Conservation (phyloP, 2,113 vertebrate species). For the Xiphophorus hellerii region DNA sequence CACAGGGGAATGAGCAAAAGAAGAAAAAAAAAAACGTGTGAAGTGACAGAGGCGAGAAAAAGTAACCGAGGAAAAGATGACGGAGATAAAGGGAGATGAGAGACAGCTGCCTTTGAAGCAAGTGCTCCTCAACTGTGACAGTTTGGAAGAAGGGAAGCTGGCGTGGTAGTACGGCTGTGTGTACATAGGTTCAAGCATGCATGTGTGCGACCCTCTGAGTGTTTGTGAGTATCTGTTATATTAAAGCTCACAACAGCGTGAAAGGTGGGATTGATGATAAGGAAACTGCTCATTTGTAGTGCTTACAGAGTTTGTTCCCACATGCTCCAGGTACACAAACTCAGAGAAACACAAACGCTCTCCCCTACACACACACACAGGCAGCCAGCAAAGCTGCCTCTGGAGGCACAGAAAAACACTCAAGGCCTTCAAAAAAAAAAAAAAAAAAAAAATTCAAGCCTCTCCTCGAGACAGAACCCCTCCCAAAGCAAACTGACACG, state of each 20-base stretch:
- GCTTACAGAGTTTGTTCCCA: slow-evolving; percentile 35
- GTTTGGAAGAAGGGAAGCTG: slow-evolving; percentile 23
- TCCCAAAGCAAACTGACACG: slow-evolving; percentile 55
- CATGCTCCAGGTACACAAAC: slow-evolving; percentile 42
- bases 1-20: slow-evolving; percentile 47
- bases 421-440: slow-evolving; percentile 36
- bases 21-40: slow-evolving; percentile 49
- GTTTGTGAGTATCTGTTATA: slow-evolving; percentile 45
- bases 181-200: slow-evolving; percentile 10
- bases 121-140: slow-evolving; percentile 58
- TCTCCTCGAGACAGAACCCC: slow-evolving; percentile 61
- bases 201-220: slow-evolving; percentile 6
- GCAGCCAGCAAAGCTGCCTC: slow-evolving; percentile 45
- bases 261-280: slow-evolving; percentile 70
- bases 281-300: slow-evolving; percentile 65
- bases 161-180: neutral
- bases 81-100: slow-evolving; percentile 60
- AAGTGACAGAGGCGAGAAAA: slow-evolving; percentile 63
- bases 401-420: slow-evolving; percentile 51
- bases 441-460: slow-evolving; percentile 38
- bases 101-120: slow-evolving; percentile 68
- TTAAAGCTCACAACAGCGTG: slow-evolving; percentile 63
- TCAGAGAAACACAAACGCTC: slow-evolving; percentile 22
- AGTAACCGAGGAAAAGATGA: slow-evolving; percentile 61
- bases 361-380: slow-evolving; percentile 28